Base-by-base conservation (phyloP, 2,888 invertebrate species). In the Carabus problematicus region DNA sequence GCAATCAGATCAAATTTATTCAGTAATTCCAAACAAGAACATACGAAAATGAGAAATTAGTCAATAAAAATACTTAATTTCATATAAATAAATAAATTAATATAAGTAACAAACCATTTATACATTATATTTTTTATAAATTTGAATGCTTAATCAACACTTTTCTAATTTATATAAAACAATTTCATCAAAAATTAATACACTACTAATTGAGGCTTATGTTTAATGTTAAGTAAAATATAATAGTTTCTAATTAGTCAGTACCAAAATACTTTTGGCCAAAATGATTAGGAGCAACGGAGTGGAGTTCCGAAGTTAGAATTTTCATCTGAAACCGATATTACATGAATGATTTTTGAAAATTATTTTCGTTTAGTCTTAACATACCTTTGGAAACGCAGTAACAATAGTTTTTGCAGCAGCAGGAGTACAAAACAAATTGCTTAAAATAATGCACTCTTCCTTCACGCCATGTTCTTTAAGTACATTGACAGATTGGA, bases 221-320 rank as follows among this genome's bases (percentile, higher is more conserved):
- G 6, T 29, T 29, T 29, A n/a, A 6, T 29, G 29, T 29, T 29
- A 29, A 29, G 45, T 18, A 52, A 16, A 52, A 49, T n/a, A 49
- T 8, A 49, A 49, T 49, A 49, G 7, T 49, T 45, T 2, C 19
- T 11, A 18, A 18, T 69, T 62, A 98, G 84, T 98, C 98, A 68
- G 98, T 98, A 74, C 98, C 98, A 84, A 99, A 99, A 84, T 99
- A 99, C 82, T 95, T 97, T 83, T 95, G 94, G 62, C 98, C 98
- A 83, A 99, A 99, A 82, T 98, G 98, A 84, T 95, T 97, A 8
- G 98, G 98, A 8, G 97, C 96, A 1, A 97, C 91, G 0, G 92
- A 92, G 81, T 97, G 94, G 29, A 99, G 87, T 82, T 99, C 98
- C 0, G 98, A 95, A 0, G 98, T 97, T 69, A 99, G 85, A 75